These are phyloP conservation scores for Falco rusticolus DNA, from an alignment of 2,797 vertebrate species.

Conservation along the genomic window DNA sequence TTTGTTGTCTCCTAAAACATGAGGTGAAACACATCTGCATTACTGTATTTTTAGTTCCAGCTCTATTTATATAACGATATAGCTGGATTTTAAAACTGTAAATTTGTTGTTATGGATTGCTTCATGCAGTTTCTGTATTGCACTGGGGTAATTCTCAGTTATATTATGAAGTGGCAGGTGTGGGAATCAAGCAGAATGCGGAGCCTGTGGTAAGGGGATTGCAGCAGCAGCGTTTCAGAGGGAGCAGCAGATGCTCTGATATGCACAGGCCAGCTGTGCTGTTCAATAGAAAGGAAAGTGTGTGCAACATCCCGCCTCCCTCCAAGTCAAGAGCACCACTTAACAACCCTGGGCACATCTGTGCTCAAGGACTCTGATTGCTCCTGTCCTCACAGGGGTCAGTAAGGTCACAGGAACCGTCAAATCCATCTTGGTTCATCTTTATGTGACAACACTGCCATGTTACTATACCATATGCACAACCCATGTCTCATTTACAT, in stretches of 20 bases:
- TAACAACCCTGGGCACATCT: slow-evolving; percentile 6
- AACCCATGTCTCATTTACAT: neutral
- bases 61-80: neutral
- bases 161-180: slow-evolving; percentile 28
- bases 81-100: neutral
- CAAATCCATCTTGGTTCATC: neutral
- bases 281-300: neutral
- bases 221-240: neutral
- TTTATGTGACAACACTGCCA: neutral
- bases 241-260: slow-evolving; percentile 49
- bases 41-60: slow-evolving; percentile 26
- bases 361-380: neutral
- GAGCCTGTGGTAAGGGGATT: neutral
- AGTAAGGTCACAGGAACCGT: neutral
- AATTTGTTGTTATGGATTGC: neutral
- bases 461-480: neutral
- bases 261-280: slow-evolving; percentile 17
- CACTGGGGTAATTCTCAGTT: slow-evolving; percentile 9
- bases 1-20: slow-evolving; percentile 29
- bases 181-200: neutral
- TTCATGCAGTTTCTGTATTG: neutral
- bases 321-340: neutral
- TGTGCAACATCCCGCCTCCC: neutral
- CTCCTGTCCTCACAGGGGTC: neutral
- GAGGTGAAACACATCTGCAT: slow-evolving; percentile 54